Conservation (phyloP, 2,797 vertebrate species). For the Myotis pilosus region DNA sequence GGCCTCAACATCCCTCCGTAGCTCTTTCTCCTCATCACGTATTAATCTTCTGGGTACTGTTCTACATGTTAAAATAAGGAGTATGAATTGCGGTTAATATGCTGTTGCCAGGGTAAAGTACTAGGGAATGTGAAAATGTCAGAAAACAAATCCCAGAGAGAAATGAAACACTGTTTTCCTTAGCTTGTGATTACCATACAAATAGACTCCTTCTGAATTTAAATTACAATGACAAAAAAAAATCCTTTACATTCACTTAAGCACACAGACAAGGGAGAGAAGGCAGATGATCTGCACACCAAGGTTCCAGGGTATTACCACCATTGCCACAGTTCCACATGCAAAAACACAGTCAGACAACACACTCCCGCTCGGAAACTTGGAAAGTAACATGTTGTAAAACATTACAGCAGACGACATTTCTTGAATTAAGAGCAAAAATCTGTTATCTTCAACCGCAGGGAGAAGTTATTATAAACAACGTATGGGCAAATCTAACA, state of each 20-base stretch:
- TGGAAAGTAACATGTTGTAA: constrained; percentile 70
- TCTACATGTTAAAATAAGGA: constrained; percentile 59
- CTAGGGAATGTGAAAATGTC: constrained; percentile 73
- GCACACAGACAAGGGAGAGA: neutral
- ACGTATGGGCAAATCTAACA: constrained; percentile 64
- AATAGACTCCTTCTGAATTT: constrained; percentile 76
- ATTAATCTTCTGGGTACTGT: constrained; percentile 78
- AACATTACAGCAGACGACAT: constrained; percentile 69
- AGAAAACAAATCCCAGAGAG: constrained; percentile 79
- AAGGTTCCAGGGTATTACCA: neutral
- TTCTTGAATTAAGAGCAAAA: constrained; percentile 77
- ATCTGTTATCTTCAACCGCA: constrained; percentile 75
- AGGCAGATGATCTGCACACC: neutral
- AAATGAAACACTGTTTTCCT: constrained; percentile 76
- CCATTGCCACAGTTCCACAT: neutral
- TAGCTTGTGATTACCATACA: constrained; percentile 80
- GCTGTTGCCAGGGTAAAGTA: constrained; percentile 69
- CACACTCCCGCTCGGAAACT: constrained; percentile 55
- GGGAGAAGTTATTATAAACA: constrained; percentile 75
- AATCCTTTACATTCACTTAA: constrained; percentile 38
- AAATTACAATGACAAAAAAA: constrained; percentile 62
- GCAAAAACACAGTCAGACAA: constrained; percentile 33
- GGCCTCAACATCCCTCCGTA: constrained; percentile 55
- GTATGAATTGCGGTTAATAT: constrained; percentile 66
- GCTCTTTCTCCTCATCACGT: constrained; percentile 37